Conservation (phyloP, 2,113 vertebrate genomes). For the Porphyrio hochstetteri region DNA sequence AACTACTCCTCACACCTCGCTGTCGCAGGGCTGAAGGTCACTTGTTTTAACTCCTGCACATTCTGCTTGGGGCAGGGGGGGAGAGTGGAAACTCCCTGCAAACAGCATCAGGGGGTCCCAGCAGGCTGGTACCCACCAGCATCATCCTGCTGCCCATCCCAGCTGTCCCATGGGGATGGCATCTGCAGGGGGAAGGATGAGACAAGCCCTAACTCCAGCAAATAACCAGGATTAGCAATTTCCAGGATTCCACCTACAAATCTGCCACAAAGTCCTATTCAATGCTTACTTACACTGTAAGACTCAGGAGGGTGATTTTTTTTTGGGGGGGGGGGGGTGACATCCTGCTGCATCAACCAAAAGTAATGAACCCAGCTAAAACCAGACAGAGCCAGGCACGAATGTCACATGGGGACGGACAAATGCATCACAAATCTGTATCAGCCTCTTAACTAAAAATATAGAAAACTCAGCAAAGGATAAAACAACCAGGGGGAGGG, state of each 20-base stretch:
- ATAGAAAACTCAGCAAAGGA: conserved; percentile 20
- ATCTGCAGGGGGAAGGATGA: not conserved
- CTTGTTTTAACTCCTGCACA: not conserved
- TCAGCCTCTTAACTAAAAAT: conserved; percentile 27
- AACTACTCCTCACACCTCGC: not conserved
- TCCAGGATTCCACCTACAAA: not conserved
- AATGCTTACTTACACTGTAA: not conserved
- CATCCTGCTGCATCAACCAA: not conserved
- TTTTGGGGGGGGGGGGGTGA: not conserved
- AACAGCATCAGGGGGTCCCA: not conserved
- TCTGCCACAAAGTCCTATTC: fast-evolving
- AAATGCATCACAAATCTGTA: not conserved
- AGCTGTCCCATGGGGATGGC: no score
- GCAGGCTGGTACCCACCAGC: not conserved
- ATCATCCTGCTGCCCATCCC: not conserved
- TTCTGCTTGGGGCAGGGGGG: not conserved
- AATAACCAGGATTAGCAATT: not conserved
- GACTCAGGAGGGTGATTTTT: not conserved
- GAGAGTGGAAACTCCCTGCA: not conserved
- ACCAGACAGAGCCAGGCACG: not conserved
- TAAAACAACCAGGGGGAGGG: not conserved
- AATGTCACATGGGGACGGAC: conserved; percentile 19
- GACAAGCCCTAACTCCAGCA: not conserved
- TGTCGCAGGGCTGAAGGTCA: not conserved
- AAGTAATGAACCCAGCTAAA: conserved; percentile 22